phyloP scores from a whole-genome alignment of 2,888 invertebrate genomes.

The Ptilodon capucinus region DNA sequence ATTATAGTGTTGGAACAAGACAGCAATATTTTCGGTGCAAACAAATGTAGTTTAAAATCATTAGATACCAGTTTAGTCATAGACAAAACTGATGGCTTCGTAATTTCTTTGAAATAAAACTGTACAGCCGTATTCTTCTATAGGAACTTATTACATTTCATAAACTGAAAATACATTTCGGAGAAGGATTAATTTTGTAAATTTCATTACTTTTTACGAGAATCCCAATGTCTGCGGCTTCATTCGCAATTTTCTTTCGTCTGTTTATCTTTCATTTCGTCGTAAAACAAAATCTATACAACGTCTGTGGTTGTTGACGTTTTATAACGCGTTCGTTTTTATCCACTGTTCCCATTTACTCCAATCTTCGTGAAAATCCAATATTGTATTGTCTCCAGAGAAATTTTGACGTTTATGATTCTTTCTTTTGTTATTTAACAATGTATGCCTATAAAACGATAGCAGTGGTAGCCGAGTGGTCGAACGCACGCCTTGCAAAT shows the following conservation, averaged over 20 bases:
- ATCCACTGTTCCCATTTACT: background rate
- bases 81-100: slow-evolving; percentile 24
- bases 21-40: too few species aligned
- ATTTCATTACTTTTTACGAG: slow-evolving; percentile 38
- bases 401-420: too few species aligned
- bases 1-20: too few species aligned
- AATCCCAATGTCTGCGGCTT: slow-evolving; percentile 28
- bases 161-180: slow-evolving; percentile 16
- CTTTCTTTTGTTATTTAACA: too few species aligned
- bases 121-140: background rate
- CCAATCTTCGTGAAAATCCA: background rate
- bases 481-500: too few species aligned
- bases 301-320: slow-evolving; percentile 11
- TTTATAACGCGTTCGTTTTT: slow-evolving; percentile 17
- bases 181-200: slow-evolving; percentile 34
- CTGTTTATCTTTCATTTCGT: slow-evolving; percentile 40
- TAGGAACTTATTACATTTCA: background rate
- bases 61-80: too few species aligned
- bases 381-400: background rate
- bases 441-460: too few species aligned
- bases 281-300: slow-evolving; percentile 29
- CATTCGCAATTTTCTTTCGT: slow-evolving; percentile 30
- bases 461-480: too few species aligned
- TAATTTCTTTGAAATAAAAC: slow-evolving; percentile 17
- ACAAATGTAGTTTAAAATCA: too few species aligned